Conservation (phyloP, 2,888 invertebrate species). For the Oxytorus armatus region DNA sequence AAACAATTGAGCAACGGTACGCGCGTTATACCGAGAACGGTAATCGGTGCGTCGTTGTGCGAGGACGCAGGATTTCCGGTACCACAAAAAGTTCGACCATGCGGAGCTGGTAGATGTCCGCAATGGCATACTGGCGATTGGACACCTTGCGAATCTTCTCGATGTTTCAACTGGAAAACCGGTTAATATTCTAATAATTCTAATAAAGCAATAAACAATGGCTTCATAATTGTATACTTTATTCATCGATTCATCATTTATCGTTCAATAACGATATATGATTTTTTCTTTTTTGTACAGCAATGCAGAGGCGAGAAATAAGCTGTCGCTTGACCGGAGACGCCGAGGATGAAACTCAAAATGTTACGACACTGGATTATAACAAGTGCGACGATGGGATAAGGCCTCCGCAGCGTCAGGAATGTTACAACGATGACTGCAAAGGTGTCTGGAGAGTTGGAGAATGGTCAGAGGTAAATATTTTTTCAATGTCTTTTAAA, state of each 20-base stretch:
- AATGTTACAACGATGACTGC: constrained; percentile 94
- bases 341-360: constrained; percentile 84
- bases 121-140: constrained; percentile 90
- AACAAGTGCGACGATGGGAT: constrained; percentile 89
- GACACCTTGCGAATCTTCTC: constrained; percentile 90
- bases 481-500: neutral
- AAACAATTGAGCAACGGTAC: constrained; percentile 82
- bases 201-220: too few relatives aligned
- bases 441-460: constrained; percentile 96
- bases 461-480: constrained; percentile 94
- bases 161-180: constrained; percentile 91
- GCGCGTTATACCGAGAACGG: constrained; percentile 75
- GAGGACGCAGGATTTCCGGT: constrained; percentile 89
- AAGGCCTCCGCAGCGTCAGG: constrained; percentile 91
- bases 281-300: constrained; percentile 79
- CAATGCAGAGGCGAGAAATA: constrained; percentile 90
- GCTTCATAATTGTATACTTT: too few relatives aligned
- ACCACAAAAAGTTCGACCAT: constrained; percentile 88
- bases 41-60: constrained; percentile 88
- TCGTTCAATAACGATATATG: neutral
- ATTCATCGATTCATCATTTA: constrained; percentile 2
- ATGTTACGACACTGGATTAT: constrained; percentile 85
- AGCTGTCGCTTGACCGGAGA: constrained; percentile 86
- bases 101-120: constrained; percentile 90
- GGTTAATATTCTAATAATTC: too few relatives aligned